A percentile compares a stretch with the other conserved stretches of the same genome.
phyloP scores from a whole-genome alignment of 1,140 invertebrate species.

The Drosophila pseudoananassae region DNA sequence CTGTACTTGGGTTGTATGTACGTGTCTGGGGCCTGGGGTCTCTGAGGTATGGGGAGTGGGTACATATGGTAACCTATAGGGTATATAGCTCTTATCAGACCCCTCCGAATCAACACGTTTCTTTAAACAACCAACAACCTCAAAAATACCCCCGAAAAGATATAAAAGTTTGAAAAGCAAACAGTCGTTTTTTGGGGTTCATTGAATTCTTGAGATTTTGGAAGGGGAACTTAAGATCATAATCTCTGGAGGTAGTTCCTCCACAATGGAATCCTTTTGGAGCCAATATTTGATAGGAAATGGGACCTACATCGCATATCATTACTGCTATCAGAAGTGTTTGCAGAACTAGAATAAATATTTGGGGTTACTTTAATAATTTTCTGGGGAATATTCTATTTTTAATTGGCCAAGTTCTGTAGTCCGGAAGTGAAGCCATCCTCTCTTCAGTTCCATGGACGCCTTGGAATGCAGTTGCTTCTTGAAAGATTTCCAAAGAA shows the following conservation, averaged over 20 bases:
- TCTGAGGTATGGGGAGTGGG: not conserved
- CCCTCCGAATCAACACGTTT: slow-evolving; percentile 40
- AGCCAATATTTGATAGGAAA: not conserved
- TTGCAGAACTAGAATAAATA: not conserved
- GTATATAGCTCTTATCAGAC: slow-evolving; percentile 61
- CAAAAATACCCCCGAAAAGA: no score
- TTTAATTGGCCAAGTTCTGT: slow-evolving; percentile 2
- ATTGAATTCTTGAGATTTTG: slow-evolving; percentile 1
- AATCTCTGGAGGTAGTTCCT: not conserved
- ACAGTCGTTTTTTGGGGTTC: slow-evolving; percentile 20
- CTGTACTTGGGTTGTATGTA: no score
- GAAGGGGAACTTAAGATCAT: not conserved
- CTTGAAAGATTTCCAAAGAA: slow-evolving; percentile 60
- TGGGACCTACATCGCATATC: not conserved
- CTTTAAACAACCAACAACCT: no score
- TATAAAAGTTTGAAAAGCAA: slow-evolving; percentile 6
- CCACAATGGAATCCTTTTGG: not conserved
- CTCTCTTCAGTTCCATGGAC: no score
- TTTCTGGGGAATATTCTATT: not conserved
- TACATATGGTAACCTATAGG: slow-evolving; percentile 4
- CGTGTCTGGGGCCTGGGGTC: no score
- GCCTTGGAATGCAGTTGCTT: slow-evolving; percentile 71
- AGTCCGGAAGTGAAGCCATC: slow-evolving; percentile 7
- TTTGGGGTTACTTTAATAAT: not conserved
- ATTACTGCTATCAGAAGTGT: not conserved